Evolutionary conservation across 2,888 invertebrate genomes (phyloP), one percentile per base, ranked within the genome.

Genomic region (Bhutanitis thaidina): DNA sequence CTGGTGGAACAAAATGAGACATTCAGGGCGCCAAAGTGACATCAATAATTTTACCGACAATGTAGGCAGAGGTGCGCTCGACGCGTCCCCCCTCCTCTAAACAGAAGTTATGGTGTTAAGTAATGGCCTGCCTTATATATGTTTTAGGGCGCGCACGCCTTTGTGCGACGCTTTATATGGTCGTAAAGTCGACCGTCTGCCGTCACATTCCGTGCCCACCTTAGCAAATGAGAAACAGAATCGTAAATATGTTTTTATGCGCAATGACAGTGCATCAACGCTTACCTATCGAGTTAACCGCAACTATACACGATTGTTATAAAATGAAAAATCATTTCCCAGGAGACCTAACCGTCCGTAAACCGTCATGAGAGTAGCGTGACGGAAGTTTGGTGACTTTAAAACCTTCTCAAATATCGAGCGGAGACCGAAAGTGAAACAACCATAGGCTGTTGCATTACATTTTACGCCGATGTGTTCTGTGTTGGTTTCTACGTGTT

Each of bases 31-130:
- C 57, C 65, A 59, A 69, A 70, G 64, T 73, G 81, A 74, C 77
- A 65, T 57, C 61, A 65, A 70, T 77, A 77, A 78, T 76, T 80
- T 75, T 74, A 62, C 70, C 61, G 62, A 82, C 80, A 77, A 74
- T 76, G 76, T 69, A 64, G 61, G 65, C 55, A 47, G 53, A 61
- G 67, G 65, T 63, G 73, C 62, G 74, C 62, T 66, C 57, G 65
- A 61, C 67, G 52, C 55, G 59, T 52, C 58, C 57, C 55, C 52
- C 58, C 60, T 62, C 53, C 62, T 64, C 71, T 80, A 80, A 83
- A 79, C 76, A 79, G 74, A 74, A 87, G 78, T 83, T 80, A 85
- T 76, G 76, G 78, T 74, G 76, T 70, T 76, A 77, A 80, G 78
- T 82, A 79, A 82, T 75, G 74, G 69, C 63, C 55, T 60, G 65